These are phyloP conservation scores for Agriopis marginaria DNA, from an alignment of 2,888 invertebrate genomes.

Conservation along the genomic window DNA sequence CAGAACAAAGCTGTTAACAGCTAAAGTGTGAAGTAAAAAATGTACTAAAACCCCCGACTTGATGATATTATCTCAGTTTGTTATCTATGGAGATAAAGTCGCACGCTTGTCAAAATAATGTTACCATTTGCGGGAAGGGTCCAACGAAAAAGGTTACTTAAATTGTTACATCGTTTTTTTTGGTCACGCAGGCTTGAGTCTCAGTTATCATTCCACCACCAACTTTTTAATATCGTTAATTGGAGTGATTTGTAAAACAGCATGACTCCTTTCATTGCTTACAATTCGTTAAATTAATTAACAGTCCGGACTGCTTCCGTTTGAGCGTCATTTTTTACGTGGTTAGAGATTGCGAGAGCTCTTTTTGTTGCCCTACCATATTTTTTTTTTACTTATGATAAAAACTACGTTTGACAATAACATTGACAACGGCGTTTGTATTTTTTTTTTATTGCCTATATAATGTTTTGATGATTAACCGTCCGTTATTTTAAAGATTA, in stretches of 20 bases:
- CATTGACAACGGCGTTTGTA: not conserved
- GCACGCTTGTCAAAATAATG: conserved; percentile 75
- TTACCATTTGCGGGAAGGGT: conserved; percentile 56
- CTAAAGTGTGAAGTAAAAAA: conserved; percentile 20
- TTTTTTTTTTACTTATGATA: conserved; percentile 25
- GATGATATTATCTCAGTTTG: conserved; percentile 49
- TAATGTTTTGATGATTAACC: not conserved
- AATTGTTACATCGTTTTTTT: conserved; percentile 53
- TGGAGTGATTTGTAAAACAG: conserved; percentile 87
- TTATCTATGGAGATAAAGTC: conserved; percentile 67
- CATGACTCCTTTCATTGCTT: conserved; percentile 86
- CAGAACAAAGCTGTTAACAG: conserved; percentile 16
- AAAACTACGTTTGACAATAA: not conserved
- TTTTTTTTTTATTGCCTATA: not conserved
- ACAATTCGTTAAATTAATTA: conserved; percentile 86
- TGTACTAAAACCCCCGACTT: conserved; percentile 19
- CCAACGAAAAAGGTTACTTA: conserved; percentile 38
- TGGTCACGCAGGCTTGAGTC: conserved; percentile 70
- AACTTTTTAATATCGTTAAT: conserved; percentile 86
- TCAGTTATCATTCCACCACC: conserved; percentile 72
- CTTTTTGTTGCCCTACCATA: conserved; percentile 44
- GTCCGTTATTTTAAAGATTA: conserved; percentile 1
- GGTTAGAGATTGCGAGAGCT: conserved; percentile 59
- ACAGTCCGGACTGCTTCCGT: conserved; percentile 82
- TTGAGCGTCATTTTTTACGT: conserved; percentile 77